phyloP scores from a whole-genome alignment of 2,797 vertebrate genomes.

The Pseudochromis fuscus region DNA sequence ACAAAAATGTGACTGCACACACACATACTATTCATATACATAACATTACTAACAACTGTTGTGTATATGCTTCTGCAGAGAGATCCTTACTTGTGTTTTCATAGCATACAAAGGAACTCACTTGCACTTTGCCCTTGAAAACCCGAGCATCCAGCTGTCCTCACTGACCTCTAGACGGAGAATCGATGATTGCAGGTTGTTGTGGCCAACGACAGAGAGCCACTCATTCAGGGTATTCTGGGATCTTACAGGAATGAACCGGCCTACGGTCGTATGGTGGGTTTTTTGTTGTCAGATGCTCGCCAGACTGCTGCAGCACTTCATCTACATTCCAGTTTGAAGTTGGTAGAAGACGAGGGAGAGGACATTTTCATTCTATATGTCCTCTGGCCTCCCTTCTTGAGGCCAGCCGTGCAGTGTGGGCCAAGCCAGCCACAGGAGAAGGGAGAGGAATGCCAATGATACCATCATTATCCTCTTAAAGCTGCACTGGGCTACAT shows the following conservation, averaged over 20 bases:
- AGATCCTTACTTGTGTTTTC: constrained; percentile 9
- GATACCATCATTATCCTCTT: constrained; percentile 59
- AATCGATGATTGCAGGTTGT: constrained; percentile 68
- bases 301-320: constrained; percentile 44
- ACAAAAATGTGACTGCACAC: constrained; percentile 2
- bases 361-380: constrained; percentile 58
- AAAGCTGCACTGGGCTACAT: constrained; percentile 43
- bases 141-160: constrained; percentile 29
- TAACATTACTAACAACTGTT: not conserved
- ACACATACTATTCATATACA: not conserved
- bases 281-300: constrained; percentile 56
- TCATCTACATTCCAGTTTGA: constrained; percentile 44
- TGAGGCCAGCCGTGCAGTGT: constrained; percentile 43
- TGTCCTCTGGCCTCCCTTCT: constrained; percentile 49
- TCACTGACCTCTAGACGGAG: constrained; percentile 53
- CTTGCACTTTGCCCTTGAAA: constrained; percentile 47
- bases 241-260: constrained; percentile 61
- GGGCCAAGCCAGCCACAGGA: constrained; percentile 50
- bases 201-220: constrained; percentile 44
- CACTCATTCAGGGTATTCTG: constrained; percentile 66
- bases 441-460: constrained; percentile 60
- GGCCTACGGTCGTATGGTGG: constrained; percentile 40
- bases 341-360: constrained; percentile 38
- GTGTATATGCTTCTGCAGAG: not conserved
- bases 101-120: constrained; percentile 8